Base-by-base conservation (phyloP, 2,888 invertebrate species). In the Xestobium rufovillosum region DNA sequence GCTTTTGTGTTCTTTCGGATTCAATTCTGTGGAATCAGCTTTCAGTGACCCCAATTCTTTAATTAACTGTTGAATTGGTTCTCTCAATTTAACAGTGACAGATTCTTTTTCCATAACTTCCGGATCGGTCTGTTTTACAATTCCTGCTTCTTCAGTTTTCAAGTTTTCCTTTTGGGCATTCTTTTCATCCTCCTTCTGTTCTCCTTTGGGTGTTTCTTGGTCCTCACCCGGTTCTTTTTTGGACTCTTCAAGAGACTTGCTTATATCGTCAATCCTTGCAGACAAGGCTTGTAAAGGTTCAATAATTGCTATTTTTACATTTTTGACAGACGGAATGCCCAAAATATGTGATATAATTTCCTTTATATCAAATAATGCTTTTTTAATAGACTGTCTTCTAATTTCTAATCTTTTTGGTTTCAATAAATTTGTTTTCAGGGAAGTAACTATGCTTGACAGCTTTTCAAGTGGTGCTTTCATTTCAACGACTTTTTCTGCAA, bases 241-340 rank as follows among this genome's bases (percentile, higher is more conserved):
- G n/a, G n/a, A n/a, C n/a, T n/a, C n/a, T n/a, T n/a, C n/a, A n/a
- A n/a, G n/a, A n/a, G n/a, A n/a, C n/a, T n/a, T n/a, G n/a, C n/a
- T n/a, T n/a, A n/a, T n/a, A n/a, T n/a, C n/a, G n/a, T n/a, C n/a
- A 4, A 43, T 38, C 33, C 34, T 43, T 2, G 38, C 35, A 1
- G 31, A 31, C 11, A 43, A 28, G 3, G 38, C 36, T 34, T 41
- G 26, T 2, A 43, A 29, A 14, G 37, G 37, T 38, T 32, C 13
- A 3, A 38, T 17, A 1, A 41, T 19, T 19, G n/a, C n/a, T n/a
- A n/a, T n/a, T n/a, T n/a, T n/a, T n/a, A n/a, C n/a, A n/a, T n/a
- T n/a, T n/a, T n/a, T n/a, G n/a, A n/a, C n/a, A n/a, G n/a, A n/a
- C n/a, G n/a, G n/a, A n/a, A n/a, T n/a, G n/a, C n/a, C n/a, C n/a